Percentiles rank a stretch among this genome's conserved stretches.
phyloP scores from a whole-genome alignment of 1,140 invertebrate species.

The Euura lappo region DNA sequence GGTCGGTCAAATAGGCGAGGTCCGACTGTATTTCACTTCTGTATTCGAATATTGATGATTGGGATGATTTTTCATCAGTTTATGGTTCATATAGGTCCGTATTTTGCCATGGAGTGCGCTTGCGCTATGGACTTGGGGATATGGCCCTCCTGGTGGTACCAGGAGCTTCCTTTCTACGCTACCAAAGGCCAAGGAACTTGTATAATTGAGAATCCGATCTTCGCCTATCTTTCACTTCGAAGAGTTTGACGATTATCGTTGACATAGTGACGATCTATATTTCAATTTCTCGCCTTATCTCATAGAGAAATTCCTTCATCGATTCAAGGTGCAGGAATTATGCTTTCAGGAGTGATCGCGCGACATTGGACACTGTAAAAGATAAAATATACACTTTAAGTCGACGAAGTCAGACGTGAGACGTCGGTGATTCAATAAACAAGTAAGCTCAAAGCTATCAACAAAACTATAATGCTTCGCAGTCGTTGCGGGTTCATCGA shows the following conservation, averaged over 20 bases:
- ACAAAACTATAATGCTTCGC: too few relatives aligned
- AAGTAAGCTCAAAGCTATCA: too few relatives aligned
- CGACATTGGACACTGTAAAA: too few relatives aligned
- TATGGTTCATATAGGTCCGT: neutral
- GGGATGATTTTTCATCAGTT: too few relatives aligned
- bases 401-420: too few relatives aligned
- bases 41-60: neutral
- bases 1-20: too few relatives aligned
- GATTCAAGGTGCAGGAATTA: neutral
- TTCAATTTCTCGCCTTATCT: neutral
- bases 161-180: slow-evolving; percentile 47
- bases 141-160: slow-evolving; percentile 41
- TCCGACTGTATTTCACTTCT: too few relatives aligned
- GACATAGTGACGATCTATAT: neutral
- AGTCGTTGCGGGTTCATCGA: too few relatives aligned
- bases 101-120: slow-evolving; percentile 45
- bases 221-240: slow-evolving; percentile 32
- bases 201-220: slow-evolving; percentile 47
- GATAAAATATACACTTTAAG: too few relatives aligned
- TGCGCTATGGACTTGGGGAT: slow-evolving; percentile 45
- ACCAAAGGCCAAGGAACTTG: slow-evolving; percentile 41
- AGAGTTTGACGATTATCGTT: neutral
- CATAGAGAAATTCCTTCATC: neutral
- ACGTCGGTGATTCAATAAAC: too few relatives aligned
- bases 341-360: too few relatives aligned